phyloP scores from a whole-genome alignment of 2,113 vertebrate species.

The Opisthocomus hoazin region DNA sequence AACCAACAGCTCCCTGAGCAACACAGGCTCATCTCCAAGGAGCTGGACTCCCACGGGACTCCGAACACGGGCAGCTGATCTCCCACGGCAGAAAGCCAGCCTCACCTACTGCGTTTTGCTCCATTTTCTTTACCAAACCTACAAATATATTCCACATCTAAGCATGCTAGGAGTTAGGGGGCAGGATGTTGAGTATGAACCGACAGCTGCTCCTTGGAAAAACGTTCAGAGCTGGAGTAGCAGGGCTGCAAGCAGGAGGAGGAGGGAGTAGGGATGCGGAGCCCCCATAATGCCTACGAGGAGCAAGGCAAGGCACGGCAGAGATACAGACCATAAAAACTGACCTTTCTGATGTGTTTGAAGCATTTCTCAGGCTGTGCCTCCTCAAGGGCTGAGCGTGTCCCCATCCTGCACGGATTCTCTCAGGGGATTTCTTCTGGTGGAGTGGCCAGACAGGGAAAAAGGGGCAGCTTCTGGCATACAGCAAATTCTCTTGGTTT shows the following conservation, averaged over 20 bases:
- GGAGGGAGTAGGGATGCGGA: no score
- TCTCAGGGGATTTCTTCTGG: background rate
- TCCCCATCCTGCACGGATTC: background rate
- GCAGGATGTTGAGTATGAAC: background rate
- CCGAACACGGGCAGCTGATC: background rate
- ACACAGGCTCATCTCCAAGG: background rate
- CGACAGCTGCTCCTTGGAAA: background rate
- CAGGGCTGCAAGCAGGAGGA: background rate
- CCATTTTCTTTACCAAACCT: background rate
- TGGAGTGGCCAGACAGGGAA: rapidly evolving
- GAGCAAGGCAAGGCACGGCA: background rate
- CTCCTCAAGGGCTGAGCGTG: background rate
- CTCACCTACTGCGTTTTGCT: background rate
- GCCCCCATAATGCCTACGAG: background rate
- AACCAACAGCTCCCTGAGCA: background rate
- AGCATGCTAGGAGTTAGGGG: background rate
- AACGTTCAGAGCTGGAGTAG: background rate
- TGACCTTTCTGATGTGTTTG: background rate
- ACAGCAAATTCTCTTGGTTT: background rate
- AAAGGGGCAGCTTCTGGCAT: background rate
- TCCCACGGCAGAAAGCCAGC: background rate
- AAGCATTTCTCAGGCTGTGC: background rate
- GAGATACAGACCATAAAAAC: background rate
- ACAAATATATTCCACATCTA: background rate
- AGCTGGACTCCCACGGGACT: background rate